Percentiles rank a stretch among this genome's conserved stretches.
Evolutionary conservation across 1,140 invertebrate species (phyloP).

Genomic region (Zophobas atratus): DNA sequence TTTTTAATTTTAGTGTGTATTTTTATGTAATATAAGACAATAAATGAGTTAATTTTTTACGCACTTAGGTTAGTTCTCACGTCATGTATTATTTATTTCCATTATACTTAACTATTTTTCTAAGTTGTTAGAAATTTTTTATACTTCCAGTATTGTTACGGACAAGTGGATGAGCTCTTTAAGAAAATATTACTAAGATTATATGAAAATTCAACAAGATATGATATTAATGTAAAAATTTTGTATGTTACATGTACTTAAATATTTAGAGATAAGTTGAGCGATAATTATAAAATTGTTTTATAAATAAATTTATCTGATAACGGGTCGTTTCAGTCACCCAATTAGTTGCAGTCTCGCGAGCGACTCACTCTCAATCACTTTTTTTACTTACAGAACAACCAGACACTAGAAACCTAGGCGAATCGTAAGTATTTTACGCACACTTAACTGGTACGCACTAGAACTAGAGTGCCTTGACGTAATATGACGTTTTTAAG

Average conservation of each 20-base stretch:
- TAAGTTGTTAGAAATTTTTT: constrained; percentile 18
- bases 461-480: not conserved
- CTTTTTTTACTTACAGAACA: constrained; percentile 54
- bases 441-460: constrained; percentile 1
- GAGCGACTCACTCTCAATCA: constrained; percentile 4
- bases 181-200: constrained; percentile 24
- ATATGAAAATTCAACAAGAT: constrained; percentile 15
- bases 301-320: constrained; percentile 62
- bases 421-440: constrained; percentile 61
- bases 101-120: constrained; percentile 23
- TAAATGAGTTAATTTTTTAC: constrained; percentile 56
- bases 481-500: not conserved
- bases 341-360: constrained; percentile 26
- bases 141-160: constrained; percentile 23
- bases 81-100: constrained; percentile 28
- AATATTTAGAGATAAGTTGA: constrained; percentile 60
- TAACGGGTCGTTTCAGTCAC: constrained; percentile 17
- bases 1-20: constrained; percentile 38
- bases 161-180: constrained; percentile 16
- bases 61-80: constrained; percentile 12
- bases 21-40: constrained; percentile 58
- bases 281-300: constrained; percentile 62
- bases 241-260: constrained; percentile 63
- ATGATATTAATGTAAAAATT: constrained; percentile 60
- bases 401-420: constrained; percentile 53